Base-by-base conservation (phyloP, 2,113 vertebrate genomes). In the Baryphthengus martii region DNA sequence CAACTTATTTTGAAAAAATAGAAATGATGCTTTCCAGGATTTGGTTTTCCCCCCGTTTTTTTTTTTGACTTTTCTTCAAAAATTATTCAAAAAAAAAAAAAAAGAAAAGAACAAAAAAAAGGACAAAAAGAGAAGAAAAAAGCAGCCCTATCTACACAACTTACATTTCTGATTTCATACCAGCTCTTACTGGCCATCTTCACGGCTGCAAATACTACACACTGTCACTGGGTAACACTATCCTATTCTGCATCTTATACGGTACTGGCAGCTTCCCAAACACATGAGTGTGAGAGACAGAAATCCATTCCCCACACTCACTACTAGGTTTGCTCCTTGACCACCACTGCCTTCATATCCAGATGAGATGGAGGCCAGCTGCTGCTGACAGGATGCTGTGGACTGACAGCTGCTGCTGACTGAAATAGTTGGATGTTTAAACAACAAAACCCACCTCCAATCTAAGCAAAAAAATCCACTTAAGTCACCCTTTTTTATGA, bases 51-150 rank as follows among this genome's bases (percentile, higher is more conserved):
- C n/a, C n/a, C n/a, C n/a, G n/a, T n/a, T n/a, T 59, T 91, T 79
- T 52, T 73, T 29, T n/a, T 44, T 37, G 66, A 53, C 15, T 66
- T 72, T 55, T 70, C 28, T 44, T n/a, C 76, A 65, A 9, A 35
- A 10, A 61, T 31, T 61, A 47, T n/a, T 89, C 10, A 14, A 47
- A 47, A 47, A 20, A 21, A 47, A 47, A 47, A 47, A 49, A 13
- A 1, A 5, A 4, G 31, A 18, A 1, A 3, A 6, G 26, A 53
- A 50, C 26, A 35, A 42, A 16, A 6, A 13, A 4, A 11, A 2
- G 26, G 47, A 50, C 26, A 35, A 42, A 16, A 6, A 13, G 3
- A 11, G 2, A 31, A 26, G 11, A 1, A 31, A 33, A 76, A 28
- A 7, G 6, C 11, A 94, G 7, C 5, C 13, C 4, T 45, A 8